Conservation (phyloP, 1,140 invertebrate genomes). For the Anastrepha ludens region DNA sequence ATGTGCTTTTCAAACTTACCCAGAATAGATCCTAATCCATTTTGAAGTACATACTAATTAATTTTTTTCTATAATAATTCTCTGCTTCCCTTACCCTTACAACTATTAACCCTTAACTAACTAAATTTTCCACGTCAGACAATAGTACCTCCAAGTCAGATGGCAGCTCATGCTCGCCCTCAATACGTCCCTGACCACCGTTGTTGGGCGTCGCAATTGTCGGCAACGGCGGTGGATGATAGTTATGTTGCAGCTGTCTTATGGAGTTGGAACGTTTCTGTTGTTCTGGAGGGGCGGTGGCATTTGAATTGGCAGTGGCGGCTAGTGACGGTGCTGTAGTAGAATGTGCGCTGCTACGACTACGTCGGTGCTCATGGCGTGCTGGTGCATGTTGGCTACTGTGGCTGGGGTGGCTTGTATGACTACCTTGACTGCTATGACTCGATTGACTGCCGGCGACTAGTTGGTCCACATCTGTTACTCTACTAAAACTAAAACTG, state of each 20-base stretch:
- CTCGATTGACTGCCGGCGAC: slow-evolving; percentile 10
- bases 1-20: too few relatives aligned
- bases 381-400: not conserved
- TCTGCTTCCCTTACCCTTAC: slow-evolving; percentile 10
- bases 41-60: not conserved
- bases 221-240: slow-evolving; percentile 57
- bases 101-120: slow-evolving; percentile 66
- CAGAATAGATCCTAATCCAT: not conserved
- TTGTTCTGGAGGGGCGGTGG: slow-evolving; percentile 37
- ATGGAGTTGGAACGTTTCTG: slow-evolving; percentile 58
- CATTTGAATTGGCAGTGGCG: slow-evolving; percentile 54
- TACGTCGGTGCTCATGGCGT: slow-evolving; percentile 54
- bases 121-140: slow-evolving; percentile 72
- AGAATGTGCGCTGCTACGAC: slow-evolving; percentile 48
- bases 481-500: slow-evolving; percentile 48
- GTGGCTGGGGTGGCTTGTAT: slow-evolving; percentile 31
- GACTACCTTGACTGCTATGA: slow-evolving; percentile 55
- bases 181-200: not conserved
- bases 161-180: slow-evolving; percentile 64
- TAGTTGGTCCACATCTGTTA: slow-evolving; percentile 18
- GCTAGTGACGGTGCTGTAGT: slow-evolving; percentile 61
- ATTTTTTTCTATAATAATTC: not conserved
- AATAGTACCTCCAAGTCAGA: slow-evolving; percentile 73
- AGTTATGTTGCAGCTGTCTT: slow-evolving; percentile 55
- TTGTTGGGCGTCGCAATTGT: slow-evolving; percentile 8